phyloP scores from a whole-genome alignment of 2,113 vertebrate species.

The Chelonoidis abingdonii region DNA sequence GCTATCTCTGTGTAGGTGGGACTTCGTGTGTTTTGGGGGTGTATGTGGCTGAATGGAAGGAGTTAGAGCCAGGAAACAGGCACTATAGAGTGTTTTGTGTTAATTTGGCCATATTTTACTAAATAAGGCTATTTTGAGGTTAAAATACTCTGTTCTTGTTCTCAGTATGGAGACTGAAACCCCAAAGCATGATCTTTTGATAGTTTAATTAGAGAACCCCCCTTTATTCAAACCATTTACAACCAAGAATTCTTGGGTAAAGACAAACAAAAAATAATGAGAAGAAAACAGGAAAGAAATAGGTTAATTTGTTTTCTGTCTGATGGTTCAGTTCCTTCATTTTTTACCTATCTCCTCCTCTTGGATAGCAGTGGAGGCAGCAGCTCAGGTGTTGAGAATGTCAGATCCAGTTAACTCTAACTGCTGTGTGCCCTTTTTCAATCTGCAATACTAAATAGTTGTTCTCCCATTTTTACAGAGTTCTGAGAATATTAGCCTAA shows the following conservation, averaged over 20 bases:
- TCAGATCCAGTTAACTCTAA: background rate
- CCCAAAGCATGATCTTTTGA: background rate
- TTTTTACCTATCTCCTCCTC: background rate
- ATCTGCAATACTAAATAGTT: background rate
- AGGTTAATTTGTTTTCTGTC: background rate
- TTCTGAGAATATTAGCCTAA: rapidly evolving
- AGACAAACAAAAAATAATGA: background rate
- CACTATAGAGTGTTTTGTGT: background rate
- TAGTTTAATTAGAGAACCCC: background rate
- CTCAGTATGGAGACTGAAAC: background rate
- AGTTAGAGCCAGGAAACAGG: background rate
- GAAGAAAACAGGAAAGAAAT: background rate
- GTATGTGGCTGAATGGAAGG: background rate
- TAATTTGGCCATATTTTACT: background rate
- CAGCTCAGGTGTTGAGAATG: background rate
- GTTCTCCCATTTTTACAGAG: background rate
- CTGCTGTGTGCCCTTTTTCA: background rate
- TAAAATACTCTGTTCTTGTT: background rate
- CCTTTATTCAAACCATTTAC: background rate
- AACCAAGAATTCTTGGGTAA: background rate
- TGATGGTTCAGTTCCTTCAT: background rate
- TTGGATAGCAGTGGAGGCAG: background rate
- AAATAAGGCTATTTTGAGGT: background rate
- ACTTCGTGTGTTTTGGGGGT: background rate
- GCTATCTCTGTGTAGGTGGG: background rate